Conservation (phyloP, 2,113 vertebrate genomes). For the Herpetotheres cachinnans region DNA sequence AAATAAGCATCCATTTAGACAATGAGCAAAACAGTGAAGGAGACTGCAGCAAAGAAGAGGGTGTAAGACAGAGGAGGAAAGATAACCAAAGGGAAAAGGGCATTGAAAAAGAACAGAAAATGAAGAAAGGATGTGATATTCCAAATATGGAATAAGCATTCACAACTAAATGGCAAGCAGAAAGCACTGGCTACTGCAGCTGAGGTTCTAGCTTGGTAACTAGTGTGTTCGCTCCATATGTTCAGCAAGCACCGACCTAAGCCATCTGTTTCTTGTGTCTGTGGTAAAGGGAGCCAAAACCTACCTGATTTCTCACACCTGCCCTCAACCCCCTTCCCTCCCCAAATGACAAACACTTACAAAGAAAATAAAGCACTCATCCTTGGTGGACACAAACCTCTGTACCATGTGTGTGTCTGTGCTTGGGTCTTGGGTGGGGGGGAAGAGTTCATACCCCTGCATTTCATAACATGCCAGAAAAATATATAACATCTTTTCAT, state of each 20-base stretch:
- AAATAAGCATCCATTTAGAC: not conserved
- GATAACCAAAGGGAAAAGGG: not conserved
- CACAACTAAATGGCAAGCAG: not conserved
- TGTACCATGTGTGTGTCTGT: not conserved
- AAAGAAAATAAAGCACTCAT: not conserved
- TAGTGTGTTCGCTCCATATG: not conserved
- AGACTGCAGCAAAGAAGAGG: not conserved
- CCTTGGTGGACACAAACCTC: not conserved
- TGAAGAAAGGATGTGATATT: not conserved
- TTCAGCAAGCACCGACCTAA: not conserved
- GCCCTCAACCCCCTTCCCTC: not conserved
- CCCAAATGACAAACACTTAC: not conserved
- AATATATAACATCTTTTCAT: not conserved
- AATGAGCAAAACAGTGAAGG: not conserved
- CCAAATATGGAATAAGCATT: not conserved
- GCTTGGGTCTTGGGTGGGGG: not conserved
- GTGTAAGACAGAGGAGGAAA: not conserved
- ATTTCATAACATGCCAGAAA: not conserved
- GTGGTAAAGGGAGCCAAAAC: constrained; percentile 9
- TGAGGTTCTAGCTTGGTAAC: constrained; percentile 33
- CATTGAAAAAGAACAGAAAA: not conserved
- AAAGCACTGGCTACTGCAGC: constrained; percentile 13
- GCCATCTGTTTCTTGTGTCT: constrained; percentile 31
- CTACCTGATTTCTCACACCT: constrained; percentile 20
- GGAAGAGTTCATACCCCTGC: not conserved